Conservation (phyloP, 1,140 invertebrate genomes). For the Metaphire vulgaris region DNA sequence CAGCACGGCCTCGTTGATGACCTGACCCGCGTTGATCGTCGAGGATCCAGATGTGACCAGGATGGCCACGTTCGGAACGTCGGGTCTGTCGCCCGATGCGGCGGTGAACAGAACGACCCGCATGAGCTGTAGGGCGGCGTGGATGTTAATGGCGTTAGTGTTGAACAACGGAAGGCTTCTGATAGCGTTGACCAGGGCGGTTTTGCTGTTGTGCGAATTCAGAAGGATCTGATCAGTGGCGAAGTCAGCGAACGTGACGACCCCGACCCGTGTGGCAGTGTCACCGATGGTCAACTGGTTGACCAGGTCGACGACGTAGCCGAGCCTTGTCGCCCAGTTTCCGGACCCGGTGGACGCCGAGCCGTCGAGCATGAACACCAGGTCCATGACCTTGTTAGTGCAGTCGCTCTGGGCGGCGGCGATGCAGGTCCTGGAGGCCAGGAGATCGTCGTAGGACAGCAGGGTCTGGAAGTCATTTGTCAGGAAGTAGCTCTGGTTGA, state of each 20-base stretch:
- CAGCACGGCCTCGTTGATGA: background rate
- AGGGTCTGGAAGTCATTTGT: background rate
- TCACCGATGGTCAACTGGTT: slow-evolving; percentile 7
- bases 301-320: slow-evolving; percentile 5
- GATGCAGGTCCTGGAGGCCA: background rate
- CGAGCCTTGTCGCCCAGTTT: slow-evolving; percentile 10
- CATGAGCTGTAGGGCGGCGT: background rate
- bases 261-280: slow-evolving; percentile 6
- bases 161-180: background rate
- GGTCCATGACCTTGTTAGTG: slow-evolving; percentile 7
- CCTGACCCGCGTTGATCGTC: background rate
- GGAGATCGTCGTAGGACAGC: background rate
- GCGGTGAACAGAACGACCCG: slow-evolving; percentile 21
- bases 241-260: slow-evolving; percentile 1
- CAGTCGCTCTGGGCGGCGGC: background rate
- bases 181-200: background rate
- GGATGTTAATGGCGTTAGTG: background rate
- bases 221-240: slow-evolving; percentile 7
- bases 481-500: background rate
- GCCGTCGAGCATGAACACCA: slow-evolving; percentile 26
- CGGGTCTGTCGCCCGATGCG: slow-evolving; percentile 10
- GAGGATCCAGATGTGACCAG: slow-evolving; percentile 40
- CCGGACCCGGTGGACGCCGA: slow-evolving; percentile 8
- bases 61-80: slow-evolving; percentile 32
- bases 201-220: slow-evolving; percentile 14